Percentiles rank a stretch among this genome's conserved stretches.
phyloP scores from a whole-genome alignment of 2,797 vertebrate species.

The Gymnothorax javanicus region DNA sequence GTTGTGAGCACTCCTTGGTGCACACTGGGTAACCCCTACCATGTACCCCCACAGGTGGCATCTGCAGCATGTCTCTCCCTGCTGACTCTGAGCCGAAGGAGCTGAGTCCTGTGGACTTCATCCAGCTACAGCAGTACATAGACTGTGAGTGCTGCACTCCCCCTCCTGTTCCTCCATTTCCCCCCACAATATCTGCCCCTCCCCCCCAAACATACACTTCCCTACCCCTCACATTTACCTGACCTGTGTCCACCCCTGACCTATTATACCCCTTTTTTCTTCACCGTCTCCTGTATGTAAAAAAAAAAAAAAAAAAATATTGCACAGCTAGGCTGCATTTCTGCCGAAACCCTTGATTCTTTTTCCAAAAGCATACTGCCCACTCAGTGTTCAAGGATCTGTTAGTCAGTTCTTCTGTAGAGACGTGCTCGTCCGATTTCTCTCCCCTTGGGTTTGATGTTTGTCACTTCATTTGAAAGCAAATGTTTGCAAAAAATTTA shows the following conservation, averaged over 20 bases:
- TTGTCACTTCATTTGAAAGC: neutral
- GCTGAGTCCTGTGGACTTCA: conserved; percentile 87
- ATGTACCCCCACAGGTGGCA: conserved; percentile 46
- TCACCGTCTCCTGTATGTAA: neutral
- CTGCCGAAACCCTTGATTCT: neutral
- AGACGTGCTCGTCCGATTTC: neutral
- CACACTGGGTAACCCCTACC: neutral
- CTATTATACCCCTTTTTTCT: neutral
- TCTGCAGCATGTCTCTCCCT: conserved; percentile 68
- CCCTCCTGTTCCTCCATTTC: conserved; percentile 45
- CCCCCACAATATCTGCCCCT: neutral
- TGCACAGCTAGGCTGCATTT: neutral
- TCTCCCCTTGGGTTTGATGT: neutral
- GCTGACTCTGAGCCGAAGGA: conserved; percentile 77
- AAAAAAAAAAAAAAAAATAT: neutral
- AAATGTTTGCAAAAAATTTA: neutral
- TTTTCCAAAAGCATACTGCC: conserved; percentile 28
- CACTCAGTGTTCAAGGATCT: neutral
- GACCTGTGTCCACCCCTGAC: neutral
- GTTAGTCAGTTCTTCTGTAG: neutral
- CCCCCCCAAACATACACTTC: neutral
- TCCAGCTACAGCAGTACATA: conserved; percentile 91
- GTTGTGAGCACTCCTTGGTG: neutral
- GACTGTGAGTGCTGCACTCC: conserved; percentile 83
- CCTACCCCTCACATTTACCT: neutral